Percentiles rank a stretch among this genome's conserved stretches.
These are phyloP conservation scores for Clostera curtula DNA, from an alignment of 2,888 invertebrate genomes.

Conservation along the genomic window DNA sequence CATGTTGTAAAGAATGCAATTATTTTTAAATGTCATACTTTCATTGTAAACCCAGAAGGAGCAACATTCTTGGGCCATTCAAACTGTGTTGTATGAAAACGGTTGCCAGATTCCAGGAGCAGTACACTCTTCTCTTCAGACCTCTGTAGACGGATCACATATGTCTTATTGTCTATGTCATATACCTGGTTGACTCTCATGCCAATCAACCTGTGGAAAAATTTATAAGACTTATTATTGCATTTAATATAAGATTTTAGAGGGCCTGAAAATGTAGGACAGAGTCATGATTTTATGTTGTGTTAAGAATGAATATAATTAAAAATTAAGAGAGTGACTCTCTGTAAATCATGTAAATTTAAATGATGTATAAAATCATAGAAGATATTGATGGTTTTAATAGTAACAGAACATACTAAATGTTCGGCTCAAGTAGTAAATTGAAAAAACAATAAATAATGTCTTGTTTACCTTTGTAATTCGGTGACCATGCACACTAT, in stretches of 20 bases:
- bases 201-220: slow-evolving; percentile 85
- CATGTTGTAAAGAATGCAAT: too few species aligned
- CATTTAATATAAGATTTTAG: too few species aligned
- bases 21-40: slow-evolving; percentile 72
- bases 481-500: slow-evolving; percentile 92
- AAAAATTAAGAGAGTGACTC: too few species aligned
- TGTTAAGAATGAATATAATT: too few species aligned
- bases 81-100: slow-evolving; percentile 95
- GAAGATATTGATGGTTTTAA: background rate
- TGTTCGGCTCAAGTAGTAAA: too few species aligned
- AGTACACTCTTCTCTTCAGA: slow-evolving; percentile 92
- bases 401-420: too few species aligned
- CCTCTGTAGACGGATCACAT: slow-evolving; percentile 89
- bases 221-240: slow-evolving; percentile 1
- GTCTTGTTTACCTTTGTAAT: slow-evolving; percentile 86
- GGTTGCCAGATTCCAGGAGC: slow-evolving; percentile 93
- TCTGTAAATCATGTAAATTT: background rate
- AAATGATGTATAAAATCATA: background rate
- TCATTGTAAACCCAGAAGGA: slow-evolving; percentile 98
- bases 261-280: too few species aligned
- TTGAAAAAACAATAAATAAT: too few species aligned
- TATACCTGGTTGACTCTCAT: slow-evolving; percentile 98
- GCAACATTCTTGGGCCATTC: slow-evolving; percentile 99
- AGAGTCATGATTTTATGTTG: too few species aligned
- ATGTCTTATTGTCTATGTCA: slow-evolving; percentile 97